A percentile compares a stretch with the other conserved stretches of the same genome.
These are phyloP conservation scores for Autographa gamma DNA, from an alignment of 2,888 invertebrate species.

Conservation along the genomic window DNA sequence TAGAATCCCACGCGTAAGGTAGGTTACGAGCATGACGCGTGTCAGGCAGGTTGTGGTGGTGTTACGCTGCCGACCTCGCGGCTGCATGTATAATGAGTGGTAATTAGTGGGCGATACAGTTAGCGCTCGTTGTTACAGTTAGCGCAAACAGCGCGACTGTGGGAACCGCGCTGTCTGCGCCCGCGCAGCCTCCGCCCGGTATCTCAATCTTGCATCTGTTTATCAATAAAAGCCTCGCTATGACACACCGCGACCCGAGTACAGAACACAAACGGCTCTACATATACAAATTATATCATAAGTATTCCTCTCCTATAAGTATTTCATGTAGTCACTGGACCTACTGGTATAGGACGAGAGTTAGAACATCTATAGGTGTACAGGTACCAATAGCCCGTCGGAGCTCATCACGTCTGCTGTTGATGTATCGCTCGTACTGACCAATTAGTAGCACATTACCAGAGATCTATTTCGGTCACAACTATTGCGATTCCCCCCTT, in stretches of 20 bases:
- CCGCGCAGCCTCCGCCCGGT: conserved; percentile 24
- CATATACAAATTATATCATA: too few relatives aligned
- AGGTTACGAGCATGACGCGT: not conserved
- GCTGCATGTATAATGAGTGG: conserved; percentile 45
- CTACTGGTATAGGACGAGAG: too few relatives aligned
- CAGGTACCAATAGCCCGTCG: not conserved
- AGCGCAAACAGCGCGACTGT: conserved; percentile 42
- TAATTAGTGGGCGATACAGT: conserved; percentile 49
- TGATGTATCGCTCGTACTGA: not conserved
- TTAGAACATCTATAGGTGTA: not conserved
- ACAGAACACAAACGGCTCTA: not conserved
- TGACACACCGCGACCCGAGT: not conserved
- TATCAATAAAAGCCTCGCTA: conserved; percentile 38
- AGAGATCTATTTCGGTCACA: conserved; percentile 20
- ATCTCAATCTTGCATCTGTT: conserved; percentile 50
- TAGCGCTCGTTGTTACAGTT: conserved; percentile 29
- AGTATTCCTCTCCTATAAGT: too few relatives aligned
- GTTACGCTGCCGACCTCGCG: not conserved
- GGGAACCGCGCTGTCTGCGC: conserved; percentile 31
- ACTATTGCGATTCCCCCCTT: conserved; percentile 10
- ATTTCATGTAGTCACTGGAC: too few relatives aligned
- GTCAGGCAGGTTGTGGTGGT: not conserved
- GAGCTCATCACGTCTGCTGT: not conserved
- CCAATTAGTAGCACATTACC: conserved; percentile 31
- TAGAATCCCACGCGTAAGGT: not conserved